A percentile compares a stretch with the other conserved stretches of the same genome.
These are phyloP conservation scores for Ostrea edulis DNA, from an alignment of 1,140 invertebrate genomes.

Conservation along the genomic window DNA sequence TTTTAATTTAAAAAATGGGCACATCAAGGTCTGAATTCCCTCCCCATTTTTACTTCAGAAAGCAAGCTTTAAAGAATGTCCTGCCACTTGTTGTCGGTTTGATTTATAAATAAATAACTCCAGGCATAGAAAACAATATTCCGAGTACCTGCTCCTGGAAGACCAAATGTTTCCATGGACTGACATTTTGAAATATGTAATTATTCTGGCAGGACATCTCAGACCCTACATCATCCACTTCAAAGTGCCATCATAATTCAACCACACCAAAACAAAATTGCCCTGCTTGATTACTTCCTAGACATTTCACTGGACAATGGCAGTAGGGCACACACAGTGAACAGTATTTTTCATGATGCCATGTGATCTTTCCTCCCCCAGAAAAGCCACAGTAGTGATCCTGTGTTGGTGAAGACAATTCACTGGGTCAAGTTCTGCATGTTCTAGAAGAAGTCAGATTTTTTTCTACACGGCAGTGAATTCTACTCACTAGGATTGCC, in stretches of 20 bases:
- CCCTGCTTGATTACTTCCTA: background rate
- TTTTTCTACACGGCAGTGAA: background rate
- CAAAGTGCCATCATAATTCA: background rate
- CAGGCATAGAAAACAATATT: background rate
- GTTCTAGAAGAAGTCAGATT: background rate
- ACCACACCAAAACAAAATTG: background rate
- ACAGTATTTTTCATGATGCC: background rate
- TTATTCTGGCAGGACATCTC: slow-evolving; percentile 14
- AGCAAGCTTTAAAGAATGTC: too few relatives aligned
- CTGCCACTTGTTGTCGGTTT: too few relatives aligned
- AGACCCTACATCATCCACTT: background rate
- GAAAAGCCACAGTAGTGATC: background rate
- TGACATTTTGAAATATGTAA: slow-evolving; percentile 12
- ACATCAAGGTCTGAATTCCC: too few relatives aligned
- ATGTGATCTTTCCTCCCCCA: background rate
- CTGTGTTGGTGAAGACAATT: background rate
- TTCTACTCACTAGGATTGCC: background rate
- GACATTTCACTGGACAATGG: background rate
- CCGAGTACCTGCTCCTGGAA: background rate
- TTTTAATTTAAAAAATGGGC: too few relatives aligned
- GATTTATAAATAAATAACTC: too few relatives aligned
- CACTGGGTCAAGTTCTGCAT: background rate
- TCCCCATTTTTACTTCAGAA: too few relatives aligned
- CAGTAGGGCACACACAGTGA: background rate
- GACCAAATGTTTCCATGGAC: slow-evolving; percentile 12